Conservation (phyloP, 2,113 vertebrate genomes). For the Nibea coibor region DNA sequence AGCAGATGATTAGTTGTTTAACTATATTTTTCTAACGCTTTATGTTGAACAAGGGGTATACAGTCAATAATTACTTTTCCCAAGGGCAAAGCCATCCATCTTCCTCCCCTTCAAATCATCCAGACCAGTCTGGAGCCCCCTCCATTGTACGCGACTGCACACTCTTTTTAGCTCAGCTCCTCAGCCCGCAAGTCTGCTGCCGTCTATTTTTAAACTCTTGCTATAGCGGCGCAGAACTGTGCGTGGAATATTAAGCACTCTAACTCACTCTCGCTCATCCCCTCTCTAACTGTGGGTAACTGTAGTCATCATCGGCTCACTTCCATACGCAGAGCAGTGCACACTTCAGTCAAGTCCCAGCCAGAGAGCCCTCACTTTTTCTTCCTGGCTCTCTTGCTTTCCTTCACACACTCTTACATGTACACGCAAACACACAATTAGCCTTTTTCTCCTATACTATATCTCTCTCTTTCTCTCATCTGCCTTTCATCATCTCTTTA, state of each 20-base stretch:
- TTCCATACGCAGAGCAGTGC: conserved; percentile 46
- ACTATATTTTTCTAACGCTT: background rate
- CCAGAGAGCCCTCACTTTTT: conserved; percentile 50
- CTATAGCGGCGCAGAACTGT: conserved; percentile 67
- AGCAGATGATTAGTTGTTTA: background rate
- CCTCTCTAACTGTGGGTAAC: conserved; percentile 53
- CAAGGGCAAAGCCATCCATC: background rate
- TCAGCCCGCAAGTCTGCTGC: conserved; percentile 61
- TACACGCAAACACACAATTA: conserved; percentile 27
- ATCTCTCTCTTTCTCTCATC: conserved; percentile 8
- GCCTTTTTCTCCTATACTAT: background rate
- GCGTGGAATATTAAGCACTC: conserved; percentile 77
- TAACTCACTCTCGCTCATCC: conserved; percentile 47
- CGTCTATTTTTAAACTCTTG: conserved; percentile 80
- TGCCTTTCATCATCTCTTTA: conserved; percentile 3
- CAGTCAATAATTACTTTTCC: conserved; percentile 8
- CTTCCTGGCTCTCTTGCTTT: conserved; percentile 19
- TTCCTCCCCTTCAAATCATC: conserved; percentile 5
- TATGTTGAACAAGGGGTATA: background rate
- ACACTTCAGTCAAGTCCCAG: conserved; percentile 64
- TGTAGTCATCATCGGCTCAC: conserved; percentile 56
- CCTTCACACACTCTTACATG: background rate
- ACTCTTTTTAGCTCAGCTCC: conserved; percentile 64
- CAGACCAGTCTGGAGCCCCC: conserved; percentile 47
- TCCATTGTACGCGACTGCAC: conserved; percentile 26